phyloP scores from a whole-genome alignment of 2,113 vertebrate genomes.

The Megaptera novaeangliae region DNA sequence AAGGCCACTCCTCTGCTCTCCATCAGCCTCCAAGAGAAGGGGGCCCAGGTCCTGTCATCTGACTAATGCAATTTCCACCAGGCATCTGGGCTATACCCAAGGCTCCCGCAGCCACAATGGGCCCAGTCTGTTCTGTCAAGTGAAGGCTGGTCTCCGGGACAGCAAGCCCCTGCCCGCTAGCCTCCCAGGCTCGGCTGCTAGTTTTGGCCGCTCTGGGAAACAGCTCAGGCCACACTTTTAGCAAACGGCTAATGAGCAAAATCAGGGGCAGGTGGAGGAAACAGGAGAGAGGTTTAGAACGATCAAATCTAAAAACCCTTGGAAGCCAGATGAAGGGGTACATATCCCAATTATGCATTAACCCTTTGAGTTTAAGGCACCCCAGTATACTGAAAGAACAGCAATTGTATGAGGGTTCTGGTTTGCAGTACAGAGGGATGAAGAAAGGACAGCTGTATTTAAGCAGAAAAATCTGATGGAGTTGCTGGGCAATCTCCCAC shows the following conservation, averaged over 20 bases:
- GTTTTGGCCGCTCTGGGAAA: not conserved
- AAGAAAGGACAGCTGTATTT: not conserved
- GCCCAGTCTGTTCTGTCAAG: slow-evolving; percentile 61
- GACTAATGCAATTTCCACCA: slow-evolving; percentile 82
- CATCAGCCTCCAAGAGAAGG: slow-evolving; percentile 76
- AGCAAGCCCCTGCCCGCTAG: not conserved
- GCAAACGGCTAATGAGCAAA: not conserved
- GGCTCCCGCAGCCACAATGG: slow-evolving; percentile 70
- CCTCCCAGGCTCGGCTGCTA: not conserved
- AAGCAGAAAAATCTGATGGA: not conserved
- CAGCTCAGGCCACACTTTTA: not conserved
- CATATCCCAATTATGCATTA: not conserved
- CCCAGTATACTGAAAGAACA: rapidly evolving
- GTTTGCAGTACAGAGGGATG: not conserved
- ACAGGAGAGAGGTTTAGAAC: not conserved
- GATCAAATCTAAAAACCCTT: not conserved
- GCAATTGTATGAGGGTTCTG: not conserved
- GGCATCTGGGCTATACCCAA: slow-evolving; percentile 77
- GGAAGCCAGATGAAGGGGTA: not conserved
- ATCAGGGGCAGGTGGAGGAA: not conserved
- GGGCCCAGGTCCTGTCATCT: slow-evolving; percentile 76
- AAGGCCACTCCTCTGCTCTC: slow-evolving; percentile 79
- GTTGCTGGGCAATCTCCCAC: not conserved
- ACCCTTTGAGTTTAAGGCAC: not conserved
- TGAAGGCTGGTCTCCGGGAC: slow-evolving; percentile 61